Conservation (phyloP, 2,113 vertebrate species). For the Oreotrochilus melanogaster region DNA sequence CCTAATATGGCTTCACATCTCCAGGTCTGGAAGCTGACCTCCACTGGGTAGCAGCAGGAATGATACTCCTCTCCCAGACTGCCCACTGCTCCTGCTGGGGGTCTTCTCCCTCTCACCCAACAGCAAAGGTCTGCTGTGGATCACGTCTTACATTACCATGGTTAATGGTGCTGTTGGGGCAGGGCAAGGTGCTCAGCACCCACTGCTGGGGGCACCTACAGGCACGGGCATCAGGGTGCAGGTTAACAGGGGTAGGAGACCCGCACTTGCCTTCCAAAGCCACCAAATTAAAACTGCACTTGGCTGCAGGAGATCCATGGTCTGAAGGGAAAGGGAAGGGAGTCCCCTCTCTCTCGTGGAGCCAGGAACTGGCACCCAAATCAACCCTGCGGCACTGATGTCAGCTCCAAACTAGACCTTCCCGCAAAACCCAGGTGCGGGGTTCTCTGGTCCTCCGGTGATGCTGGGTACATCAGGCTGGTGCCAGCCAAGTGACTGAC, state of each 20-base stretch:
- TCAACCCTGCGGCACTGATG: not conserved
- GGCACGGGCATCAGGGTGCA: accelerated
- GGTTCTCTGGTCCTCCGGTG: accelerated
- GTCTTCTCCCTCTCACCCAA: not conserved
- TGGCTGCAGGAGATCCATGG: not conserved
- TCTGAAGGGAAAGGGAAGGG: not conserved
- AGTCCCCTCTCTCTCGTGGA: not conserved
- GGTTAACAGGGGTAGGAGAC: not conserved
- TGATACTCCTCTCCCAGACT: not conserved
- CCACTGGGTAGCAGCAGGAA: not conserved
- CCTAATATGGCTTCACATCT: not conserved
- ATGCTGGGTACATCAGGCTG: not conserved
- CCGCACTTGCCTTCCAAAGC: accelerated
- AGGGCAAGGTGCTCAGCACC: not conserved
- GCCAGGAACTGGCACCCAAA: not conserved
- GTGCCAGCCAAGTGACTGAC: not conserved
- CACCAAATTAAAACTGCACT: not conserved
- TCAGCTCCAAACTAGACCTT: not conserved
- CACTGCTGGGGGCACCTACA: not conserved
- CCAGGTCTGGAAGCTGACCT: not conserved
- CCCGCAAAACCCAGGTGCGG: not conserved
- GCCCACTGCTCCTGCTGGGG: accelerated
- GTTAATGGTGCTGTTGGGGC: not conserved
- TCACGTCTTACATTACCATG: accelerated
- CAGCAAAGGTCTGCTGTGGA: not conserved